These are phyloP conservation scores for Aphidius gifuensis DNA, from an alignment of 1,140 invertebrate species.

Conservation along the genomic window DNA sequence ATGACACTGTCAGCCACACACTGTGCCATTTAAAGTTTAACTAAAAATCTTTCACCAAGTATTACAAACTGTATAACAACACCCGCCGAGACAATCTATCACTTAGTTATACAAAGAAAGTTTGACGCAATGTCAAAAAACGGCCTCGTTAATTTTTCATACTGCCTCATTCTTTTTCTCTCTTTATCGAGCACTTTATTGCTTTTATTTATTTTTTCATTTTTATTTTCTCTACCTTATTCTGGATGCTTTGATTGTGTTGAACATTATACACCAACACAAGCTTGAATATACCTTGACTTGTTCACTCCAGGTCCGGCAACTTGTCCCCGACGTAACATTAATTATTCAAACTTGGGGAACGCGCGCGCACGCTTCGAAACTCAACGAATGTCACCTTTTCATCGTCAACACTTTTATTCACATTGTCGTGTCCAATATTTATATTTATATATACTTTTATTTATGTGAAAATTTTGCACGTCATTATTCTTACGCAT, in stretches of 20 bases:
- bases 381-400: constrained; percentile 8
- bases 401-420: constrained; percentile 12
- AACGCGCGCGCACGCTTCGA: background rate
- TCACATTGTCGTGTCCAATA: constrained; percentile 6
- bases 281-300: constrained; percentile 10
- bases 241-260: no score
- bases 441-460: no score
- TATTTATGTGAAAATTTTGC: no score
- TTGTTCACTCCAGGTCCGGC: constrained; percentile 32
- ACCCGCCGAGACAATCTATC: constrained; percentile 35
- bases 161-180: constrained; percentile 33
- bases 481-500: no score
- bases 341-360: constrained; percentile 44
- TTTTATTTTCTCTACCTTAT: no score
- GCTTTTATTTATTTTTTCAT: no score
- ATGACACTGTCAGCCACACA: constrained; percentile 9
- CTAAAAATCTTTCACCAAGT: constrained; percentile 1
- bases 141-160: constrained; percentile 46
- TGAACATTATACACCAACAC: no score
- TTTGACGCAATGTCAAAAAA: constrained; percentile 44
- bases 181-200: background rate
- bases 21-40: constrained; percentile 7
- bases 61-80: constrained; percentile 16
- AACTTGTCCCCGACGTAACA: constrained; percentile 39
- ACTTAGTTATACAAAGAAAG: constrained; percentile 33